phyloP scores from a whole-genome alignment of 2,888 invertebrate genomes.

The Lycia hirtaria region DNA sequence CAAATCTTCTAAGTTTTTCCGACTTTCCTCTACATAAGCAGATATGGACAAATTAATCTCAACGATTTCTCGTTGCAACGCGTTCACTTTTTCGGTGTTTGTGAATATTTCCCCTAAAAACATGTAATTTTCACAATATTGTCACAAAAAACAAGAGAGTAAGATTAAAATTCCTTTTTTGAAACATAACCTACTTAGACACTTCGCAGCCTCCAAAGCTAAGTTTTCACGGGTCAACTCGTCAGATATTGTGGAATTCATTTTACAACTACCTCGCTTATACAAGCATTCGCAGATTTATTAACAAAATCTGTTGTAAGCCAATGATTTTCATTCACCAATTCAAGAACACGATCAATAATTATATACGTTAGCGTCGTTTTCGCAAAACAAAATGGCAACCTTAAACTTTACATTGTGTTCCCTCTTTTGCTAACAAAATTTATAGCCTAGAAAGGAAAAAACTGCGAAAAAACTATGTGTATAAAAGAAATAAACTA shows the following conservation, averaged over 20 bases:
- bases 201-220: constrained; percentile 69
- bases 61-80: constrained; percentile 70
- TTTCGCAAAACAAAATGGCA: constrained; percentile 52
- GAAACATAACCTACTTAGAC: constrained; percentile 78
- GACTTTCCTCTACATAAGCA: constrained; percentile 74
- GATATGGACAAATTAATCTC: constrained; percentile 79
- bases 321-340: constrained; percentile 39
- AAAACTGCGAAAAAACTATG: not conserved
- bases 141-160: constrained; percentile 64
- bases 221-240: constrained; percentile 73
- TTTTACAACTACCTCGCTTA: constrained; percentile 61
- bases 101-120: constrained; percentile 72
- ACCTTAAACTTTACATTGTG: constrained; percentile 43
- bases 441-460: not conserved
- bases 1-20: constrained; percentile 63
- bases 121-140: constrained; percentile 19
- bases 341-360: constrained; percentile 26
- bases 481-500: not conserved
- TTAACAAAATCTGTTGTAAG: constrained; percentile 23
- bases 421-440: not conserved
- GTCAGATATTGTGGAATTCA: constrained; percentile 78
- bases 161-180: constrained; percentile 64
- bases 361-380: constrained; percentile 45
- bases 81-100: constrained; percentile 66
- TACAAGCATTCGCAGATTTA: constrained; percentile 53